Evolutionary conservation across 2,797 vertebrate genomes (phyloP).

Genomic region (Rhyacichthys aspro): DNA sequence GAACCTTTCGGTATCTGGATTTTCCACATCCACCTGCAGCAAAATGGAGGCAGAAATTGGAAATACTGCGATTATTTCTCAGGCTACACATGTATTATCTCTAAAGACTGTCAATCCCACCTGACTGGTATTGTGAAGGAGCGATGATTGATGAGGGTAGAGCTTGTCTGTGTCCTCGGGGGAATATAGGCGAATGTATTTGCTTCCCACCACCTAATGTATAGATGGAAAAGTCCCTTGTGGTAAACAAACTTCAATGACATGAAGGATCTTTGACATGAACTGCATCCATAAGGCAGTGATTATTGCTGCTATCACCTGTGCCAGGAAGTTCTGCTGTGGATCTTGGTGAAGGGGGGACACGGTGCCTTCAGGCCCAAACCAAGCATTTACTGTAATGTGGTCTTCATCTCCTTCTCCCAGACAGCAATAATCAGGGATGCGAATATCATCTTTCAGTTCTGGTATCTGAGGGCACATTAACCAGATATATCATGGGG

Average conservation of each 20-base stretch:
- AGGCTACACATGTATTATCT: slow-evolving; percentile 26
- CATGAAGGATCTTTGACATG: slow-evolving; percentile 20
- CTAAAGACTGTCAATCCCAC: slow-evolving; percentile 69
- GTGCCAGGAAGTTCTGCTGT: slow-evolving; percentile 94
- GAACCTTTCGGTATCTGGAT: slow-evolving; percentile 85
- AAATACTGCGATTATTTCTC: slow-evolving; percentile 49
- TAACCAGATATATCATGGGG: slow-evolving; percentile 6
- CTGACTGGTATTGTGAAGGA: slow-evolving; percentile 98
- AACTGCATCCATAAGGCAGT: slow-evolving; percentile 12
- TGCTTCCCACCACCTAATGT: slow-evolving; percentile 90
- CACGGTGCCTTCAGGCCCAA: slow-evolving; percentile 90
- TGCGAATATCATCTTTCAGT: slow-evolving; percentile 89
- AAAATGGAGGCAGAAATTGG: slow-evolving; percentile 28
- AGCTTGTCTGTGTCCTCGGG: slow-evolving; percentile 86
- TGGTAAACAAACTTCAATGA: slow-evolving; percentile 27
- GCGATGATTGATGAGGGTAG: slow-evolving; percentile 90
- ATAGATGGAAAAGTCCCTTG: slow-evolving; percentile 22
- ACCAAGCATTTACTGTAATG: slow-evolving; percentile 96
- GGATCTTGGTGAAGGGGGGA: slow-evolving; percentile 98
- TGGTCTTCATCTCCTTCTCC: slow-evolving; percentile 91
- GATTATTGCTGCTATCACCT: slow-evolving; percentile 75
- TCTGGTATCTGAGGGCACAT: slow-evolving; percentile 86
- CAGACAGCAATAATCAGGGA: slow-evolving; percentile 96
- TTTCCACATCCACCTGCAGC: slow-evolving; percentile 90
- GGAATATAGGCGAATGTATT: slow-evolving; percentile 91